Percentiles rank a stretch among this genome's conserved stretches.
These are phyloP conservation scores for Diorhabda sublineata DNA, from an alignment of 1,140 invertebrate species.

Conservation along the genomic window DNA sequence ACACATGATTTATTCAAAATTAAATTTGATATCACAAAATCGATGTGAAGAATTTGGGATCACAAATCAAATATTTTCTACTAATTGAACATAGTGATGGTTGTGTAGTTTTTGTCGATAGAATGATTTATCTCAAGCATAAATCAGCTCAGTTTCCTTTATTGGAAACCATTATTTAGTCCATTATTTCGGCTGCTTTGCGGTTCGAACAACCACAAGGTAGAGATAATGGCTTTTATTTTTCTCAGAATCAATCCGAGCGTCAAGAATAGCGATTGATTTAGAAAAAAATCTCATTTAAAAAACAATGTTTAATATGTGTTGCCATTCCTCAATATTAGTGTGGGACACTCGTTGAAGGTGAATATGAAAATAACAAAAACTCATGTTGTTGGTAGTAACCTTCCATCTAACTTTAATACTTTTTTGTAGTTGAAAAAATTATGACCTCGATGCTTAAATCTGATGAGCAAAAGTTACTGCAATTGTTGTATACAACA, in stretches of 20 bases:
- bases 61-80: not conserved
- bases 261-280: not conserved
- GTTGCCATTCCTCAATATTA: not conserved
- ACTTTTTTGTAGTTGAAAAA: too few species aligned
- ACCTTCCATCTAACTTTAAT: too few species aligned
- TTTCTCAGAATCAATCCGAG: not conserved
- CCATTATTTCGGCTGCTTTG: slow-evolving; percentile 1
- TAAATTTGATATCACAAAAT: too few species aligned
- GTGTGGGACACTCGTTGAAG: not conserved
- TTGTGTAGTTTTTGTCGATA: not conserved
- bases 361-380: too few species aligned
- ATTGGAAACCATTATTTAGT: slow-evolving; percentile 1
- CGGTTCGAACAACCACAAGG: not conserved
- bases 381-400: too few species aligned
- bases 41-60: too few species aligned
- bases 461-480: too few species aligned
- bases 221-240: slow-evolving; percentile 1
- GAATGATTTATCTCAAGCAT: slow-evolving; percentile 1
- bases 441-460: too few species aligned
- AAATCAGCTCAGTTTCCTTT: not conserved
- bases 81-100: not conserved
- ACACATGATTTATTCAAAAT: too few species aligned
- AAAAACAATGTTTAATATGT: not conserved
- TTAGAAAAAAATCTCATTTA: not conserved
- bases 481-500: too few species aligned